Conservation (phyloP, 2,113 vertebrate species). For the Ondatra zibethicus region DNA sequence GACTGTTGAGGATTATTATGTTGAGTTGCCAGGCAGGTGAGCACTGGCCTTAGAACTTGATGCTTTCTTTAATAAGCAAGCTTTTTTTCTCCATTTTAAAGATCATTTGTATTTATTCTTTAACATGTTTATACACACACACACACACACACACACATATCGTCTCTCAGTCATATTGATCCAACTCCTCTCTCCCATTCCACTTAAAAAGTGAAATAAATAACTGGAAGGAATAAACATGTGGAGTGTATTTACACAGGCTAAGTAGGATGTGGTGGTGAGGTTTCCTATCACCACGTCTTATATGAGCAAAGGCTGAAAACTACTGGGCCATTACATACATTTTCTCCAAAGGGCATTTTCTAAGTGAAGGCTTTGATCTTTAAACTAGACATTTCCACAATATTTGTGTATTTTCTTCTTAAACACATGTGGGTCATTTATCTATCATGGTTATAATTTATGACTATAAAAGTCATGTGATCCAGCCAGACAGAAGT, state of each 20-base stretch:
- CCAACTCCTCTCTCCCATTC: background rate
- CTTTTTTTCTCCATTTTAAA: background rate
- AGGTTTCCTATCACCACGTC: background rate
- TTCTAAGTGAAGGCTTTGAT: background rate
- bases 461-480: background rate
- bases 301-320: background rate
- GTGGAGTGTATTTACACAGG: background rate
- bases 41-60: background rate
- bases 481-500: accelerated
- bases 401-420: slow-evolving; percentile 10
- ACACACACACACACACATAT: too few species aligned
- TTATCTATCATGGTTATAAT: background rate
- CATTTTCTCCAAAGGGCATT: background rate
- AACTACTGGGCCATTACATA: background rate
- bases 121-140: background rate
- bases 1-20: background rate
- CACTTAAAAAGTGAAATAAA: background rate
- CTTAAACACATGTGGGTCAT: background rate
- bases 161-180: background rate
- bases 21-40: background rate
- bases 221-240: background rate
- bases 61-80: background rate
- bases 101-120: background rate
- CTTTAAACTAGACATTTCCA: background rate
- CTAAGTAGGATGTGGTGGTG: background rate